These are phyloP conservation scores for Rhyacichthys aspro DNA, from an alignment of 2,797 vertebrate species.

Conservation along the genomic window DNA sequence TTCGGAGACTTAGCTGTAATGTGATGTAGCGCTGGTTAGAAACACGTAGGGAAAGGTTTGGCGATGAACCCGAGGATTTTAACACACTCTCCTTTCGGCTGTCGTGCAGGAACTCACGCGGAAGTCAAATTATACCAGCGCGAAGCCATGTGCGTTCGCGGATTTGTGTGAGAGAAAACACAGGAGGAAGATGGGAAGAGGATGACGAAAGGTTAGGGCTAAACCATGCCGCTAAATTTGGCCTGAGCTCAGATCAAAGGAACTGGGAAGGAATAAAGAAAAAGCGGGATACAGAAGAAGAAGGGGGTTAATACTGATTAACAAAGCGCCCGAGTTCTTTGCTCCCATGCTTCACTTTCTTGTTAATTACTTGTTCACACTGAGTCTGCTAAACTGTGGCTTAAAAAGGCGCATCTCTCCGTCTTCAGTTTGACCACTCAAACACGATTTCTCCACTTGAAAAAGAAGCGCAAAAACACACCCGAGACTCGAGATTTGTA, in stretches of 20 bases:
- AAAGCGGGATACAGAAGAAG: slow-evolving; percentile 15
- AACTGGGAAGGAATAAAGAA: slow-evolving; percentile 33
- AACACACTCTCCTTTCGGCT: slow-evolving; percentile 40
- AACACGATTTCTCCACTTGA: too few relatives aligned
- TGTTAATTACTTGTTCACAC: slow-evolving; percentile 26
- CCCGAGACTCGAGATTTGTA: not conserved
- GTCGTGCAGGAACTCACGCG: slow-evolving; percentile 44
- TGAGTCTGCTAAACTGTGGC: not conserved
- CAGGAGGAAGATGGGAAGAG: slow-evolving; percentile 8
- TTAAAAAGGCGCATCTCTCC: not conserved
- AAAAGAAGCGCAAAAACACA: not conserved
- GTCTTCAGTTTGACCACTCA: not conserved
- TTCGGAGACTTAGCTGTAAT: slow-evolving; percentile 38
- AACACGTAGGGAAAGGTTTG: slow-evolving; percentile 13
- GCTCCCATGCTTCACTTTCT: slow-evolving; percentile 16
- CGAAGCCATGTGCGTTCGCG: slow-evolving; percentile 52
- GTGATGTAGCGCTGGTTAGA: slow-evolving; percentile 25
- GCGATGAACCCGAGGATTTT: slow-evolving; percentile 29
- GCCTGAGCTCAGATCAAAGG: slow-evolving; percentile 63
- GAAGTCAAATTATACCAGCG: slow-evolving; percentile 57
- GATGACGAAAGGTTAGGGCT: slow-evolving; percentile 53
- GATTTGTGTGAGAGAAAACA: slow-evolving; percentile 29
- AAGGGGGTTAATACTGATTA: slow-evolving; percentile 23
- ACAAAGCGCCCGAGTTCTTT: slow-evolving; percentile 34
- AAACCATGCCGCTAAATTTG: slow-evolving; percentile 62